Percentiles rank a stretch among this genome's conserved stretches.
phyloP scores from a whole-genome alignment of 1,140 invertebrate genomes.

The Drosophila pandora region DNA sequence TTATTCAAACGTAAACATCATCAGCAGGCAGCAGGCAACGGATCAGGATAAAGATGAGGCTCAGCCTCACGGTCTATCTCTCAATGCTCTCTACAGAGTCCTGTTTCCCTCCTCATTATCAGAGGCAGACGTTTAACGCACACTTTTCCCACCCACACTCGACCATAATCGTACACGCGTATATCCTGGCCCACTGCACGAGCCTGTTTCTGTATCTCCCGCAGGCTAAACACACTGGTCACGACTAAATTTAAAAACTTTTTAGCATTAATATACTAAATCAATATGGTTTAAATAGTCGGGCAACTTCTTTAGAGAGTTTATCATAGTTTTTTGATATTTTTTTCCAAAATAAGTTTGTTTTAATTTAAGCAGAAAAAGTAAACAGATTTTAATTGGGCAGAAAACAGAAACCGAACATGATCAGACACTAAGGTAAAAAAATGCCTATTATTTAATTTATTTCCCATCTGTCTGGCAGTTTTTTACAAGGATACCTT shows the following conservation, averaged over 20 bases:
- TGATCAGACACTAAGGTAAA: neutral
- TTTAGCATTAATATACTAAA: neutral
- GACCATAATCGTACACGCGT: constrained; percentile 24
- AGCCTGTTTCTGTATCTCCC: constrained; percentile 48
- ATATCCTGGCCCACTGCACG: constrained; percentile 32
- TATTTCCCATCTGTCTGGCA: neutral
- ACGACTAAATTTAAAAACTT: neutral
- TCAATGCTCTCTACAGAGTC: constrained; percentile 17
- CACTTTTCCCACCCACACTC: constrained; percentile 20
- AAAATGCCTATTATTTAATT: neutral
- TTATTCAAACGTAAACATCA: constrained; percentile 84
- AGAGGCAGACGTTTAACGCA: constrained; percentile 59
- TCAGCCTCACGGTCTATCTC: constrained; percentile 32
- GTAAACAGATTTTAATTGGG: neutral
- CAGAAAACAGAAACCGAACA: neutral
- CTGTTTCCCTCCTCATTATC: constrained; percentile 73
- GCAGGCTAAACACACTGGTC: constrained; percentile 50
- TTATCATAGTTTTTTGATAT: too few species aligned
- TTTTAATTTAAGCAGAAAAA: too few species aligned
- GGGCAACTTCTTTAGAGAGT: too few species aligned
- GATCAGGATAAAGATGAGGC: constrained; percentile 55
- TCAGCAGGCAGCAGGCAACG: constrained; percentile 48
- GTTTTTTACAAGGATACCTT: neutral
- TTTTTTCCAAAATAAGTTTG: too few species aligned
- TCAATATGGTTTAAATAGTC: neutral